Evolutionary conservation across 2,888 invertebrate species (phyloP), one percentile per base, ranked within the genome.

Genomic region (Caprella mutica): DNA sequence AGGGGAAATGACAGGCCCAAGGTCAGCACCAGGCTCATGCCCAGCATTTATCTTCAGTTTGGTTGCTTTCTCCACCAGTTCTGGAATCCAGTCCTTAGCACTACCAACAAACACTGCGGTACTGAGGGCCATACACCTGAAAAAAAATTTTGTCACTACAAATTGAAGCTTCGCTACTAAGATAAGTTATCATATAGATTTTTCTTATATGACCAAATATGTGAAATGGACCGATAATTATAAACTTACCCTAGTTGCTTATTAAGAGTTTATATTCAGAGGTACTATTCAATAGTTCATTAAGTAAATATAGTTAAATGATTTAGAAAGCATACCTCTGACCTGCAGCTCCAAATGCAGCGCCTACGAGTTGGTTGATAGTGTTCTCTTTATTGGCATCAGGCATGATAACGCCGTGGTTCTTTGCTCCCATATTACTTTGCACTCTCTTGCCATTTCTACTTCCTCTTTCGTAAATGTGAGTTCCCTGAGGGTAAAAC

Each of bases 391-490:
- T 97, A 75, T 96, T 94, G 1, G 97, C 97, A 74, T 99, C 98
- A 1, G 93, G 86, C 81, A 98, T 81, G 39, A 98, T 81, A 14
- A 98, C 84, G 40, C 96, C 97, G 73, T 98, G 98, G 75, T 99
- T 99, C 75, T 99, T 98, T 4, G 98, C 98, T 12, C 97, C 97
- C 92, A 98, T 92, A 74, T 99, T 99, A 67, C 90, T 88, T 74
- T 98, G 98, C 0, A 98, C 92, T 33, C 93, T 81, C 71, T 94
- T 94, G 69, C 98, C 97, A 70, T 85, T 85, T 63, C 84, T 83
- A 2, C 88, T 86, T 50, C 93, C 91, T 62, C 91, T 79, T 67
- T 86, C 83, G 74, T 97, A 98, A 69, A 98, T 97, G 72, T 98
- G 87, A 72, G 86, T 85, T 29, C 98, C 84, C 64, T 65, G 52